Conservation (phyloP, 1,140 invertebrate genomes). For the Hestina assimilis region DNA sequence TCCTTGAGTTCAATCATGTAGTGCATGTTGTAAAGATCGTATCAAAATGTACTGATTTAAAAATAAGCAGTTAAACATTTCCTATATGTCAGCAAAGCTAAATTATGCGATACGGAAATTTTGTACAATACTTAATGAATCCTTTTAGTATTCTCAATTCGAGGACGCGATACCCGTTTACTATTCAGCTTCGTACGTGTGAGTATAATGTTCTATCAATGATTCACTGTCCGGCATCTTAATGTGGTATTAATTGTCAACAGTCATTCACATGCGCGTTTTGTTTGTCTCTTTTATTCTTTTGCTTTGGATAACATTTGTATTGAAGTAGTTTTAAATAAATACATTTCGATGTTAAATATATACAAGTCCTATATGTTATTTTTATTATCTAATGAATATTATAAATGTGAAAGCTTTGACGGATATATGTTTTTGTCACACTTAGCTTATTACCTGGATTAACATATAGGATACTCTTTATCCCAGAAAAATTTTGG, state of each 20-base stretch:
- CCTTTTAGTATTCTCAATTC: conserved; percentile 21
- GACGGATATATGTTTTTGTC: no score
- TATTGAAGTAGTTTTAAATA: no score
- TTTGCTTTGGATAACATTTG: no score
- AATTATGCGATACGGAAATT: conserved; percentile 17
- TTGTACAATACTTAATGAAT: conserved; percentile 9
- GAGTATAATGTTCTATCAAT: conserved; percentile 8
- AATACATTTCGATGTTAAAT: no score
- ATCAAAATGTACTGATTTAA: not conserved
- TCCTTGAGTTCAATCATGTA: not conserved
- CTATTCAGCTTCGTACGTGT: conserved; percentile 6
- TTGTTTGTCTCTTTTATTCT: not conserved
- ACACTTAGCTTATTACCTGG: no score
- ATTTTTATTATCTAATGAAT: no score
- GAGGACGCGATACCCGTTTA: conserved; percentile 11
- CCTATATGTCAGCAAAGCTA: not conserved
- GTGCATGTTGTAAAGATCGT: not conserved
- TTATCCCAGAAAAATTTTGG: no score
- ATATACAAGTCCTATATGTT: no score
- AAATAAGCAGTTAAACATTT: no score
- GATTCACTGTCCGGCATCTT: conserved; percentile 15
- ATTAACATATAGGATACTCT: no score
- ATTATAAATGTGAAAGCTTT: no score
- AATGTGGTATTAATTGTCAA: conserved; percentile 18
- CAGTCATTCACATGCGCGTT: not conserved